Conservation (phyloP, 2,888 invertebrate genomes). For the Drosophila niveifrons region DNA sequence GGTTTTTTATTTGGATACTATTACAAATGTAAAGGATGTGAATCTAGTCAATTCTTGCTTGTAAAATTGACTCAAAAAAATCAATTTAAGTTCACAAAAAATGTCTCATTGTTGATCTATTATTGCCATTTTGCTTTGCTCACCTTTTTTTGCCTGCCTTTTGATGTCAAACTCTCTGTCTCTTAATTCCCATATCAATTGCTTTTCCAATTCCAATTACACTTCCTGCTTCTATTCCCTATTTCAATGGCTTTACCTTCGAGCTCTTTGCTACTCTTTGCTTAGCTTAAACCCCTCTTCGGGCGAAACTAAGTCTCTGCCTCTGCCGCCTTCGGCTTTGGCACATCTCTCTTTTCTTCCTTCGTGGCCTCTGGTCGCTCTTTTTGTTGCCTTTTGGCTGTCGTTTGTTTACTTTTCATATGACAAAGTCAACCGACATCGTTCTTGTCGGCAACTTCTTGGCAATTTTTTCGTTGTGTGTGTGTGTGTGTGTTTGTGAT, state of each 20-base stretch:
- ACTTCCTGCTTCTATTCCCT: not conserved
- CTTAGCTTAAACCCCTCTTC: not conserved
- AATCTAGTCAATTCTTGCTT: not conserved
- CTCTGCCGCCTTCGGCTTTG: not conserved
- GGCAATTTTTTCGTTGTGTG: slow-evolving; percentile 44
- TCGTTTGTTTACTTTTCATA: slow-evolving; percentile 78
- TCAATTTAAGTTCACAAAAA: not conserved
- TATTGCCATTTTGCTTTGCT: not conserved
- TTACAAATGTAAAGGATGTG: not conserved
- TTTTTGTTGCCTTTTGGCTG: slow-evolving; percentile 70
- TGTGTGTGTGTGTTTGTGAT: too few species aligned
- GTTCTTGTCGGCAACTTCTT: slow-evolving; percentile 72
- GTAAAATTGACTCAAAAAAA: not conserved
- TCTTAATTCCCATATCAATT: not conserved
- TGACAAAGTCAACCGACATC: slow-evolving; percentile 74
- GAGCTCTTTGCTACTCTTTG: not conserved
- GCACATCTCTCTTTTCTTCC: slow-evolving; percentile 8
- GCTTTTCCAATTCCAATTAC: not conserved
- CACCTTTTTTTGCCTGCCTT: not conserved
- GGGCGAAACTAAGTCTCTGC: slow-evolving; percentile 32
- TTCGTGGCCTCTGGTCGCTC: slow-evolving; percentile 47
- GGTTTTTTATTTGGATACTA: not conserved
- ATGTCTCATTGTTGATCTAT: not conserved
- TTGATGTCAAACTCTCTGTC: not conserved
- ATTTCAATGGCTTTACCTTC: not conserved